Evolutionary conservation across 2,888 invertebrate genomes (phyloP).

Genomic region (Chymomyza fuscimana): DNA sequence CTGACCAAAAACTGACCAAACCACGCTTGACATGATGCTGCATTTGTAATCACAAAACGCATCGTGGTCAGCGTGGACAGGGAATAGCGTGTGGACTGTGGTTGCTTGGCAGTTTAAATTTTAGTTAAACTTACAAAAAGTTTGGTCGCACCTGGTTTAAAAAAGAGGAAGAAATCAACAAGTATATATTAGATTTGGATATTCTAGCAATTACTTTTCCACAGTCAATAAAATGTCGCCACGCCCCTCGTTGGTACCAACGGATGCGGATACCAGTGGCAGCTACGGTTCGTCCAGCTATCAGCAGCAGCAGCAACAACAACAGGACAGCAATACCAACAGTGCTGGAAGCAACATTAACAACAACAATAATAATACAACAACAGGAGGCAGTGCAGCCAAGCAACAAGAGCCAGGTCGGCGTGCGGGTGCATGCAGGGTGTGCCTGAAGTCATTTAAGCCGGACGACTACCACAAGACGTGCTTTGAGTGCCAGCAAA

Average conservation of each 20-base stretch:
- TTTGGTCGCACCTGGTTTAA: not conserved
- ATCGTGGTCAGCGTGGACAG: not conserved
- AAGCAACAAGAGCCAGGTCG: conserved; percentile 85
- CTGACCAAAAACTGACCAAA: not conserved
- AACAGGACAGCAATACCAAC: conserved; percentile 77
- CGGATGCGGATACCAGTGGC: conserved; percentile 78
- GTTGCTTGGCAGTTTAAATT: not conserved
- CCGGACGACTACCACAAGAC: conserved; percentile 93
- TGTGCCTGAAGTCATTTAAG: conserved; percentile 93
- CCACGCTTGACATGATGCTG: not conserved
- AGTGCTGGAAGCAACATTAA: conserved; percentile 77
- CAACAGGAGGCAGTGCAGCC: conserved; percentile 49
- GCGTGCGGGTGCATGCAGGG: conserved; percentile 88
- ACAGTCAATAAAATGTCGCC: conserved; percentile 87
- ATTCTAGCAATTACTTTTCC: not conserved
- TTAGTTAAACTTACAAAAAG: not conserved
- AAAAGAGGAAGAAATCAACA: conserved; percentile 28
- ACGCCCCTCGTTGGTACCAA: conserved; percentile 82
- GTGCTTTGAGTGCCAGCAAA: conserved; percentile 93
- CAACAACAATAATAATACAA: conserved; percentile 74
- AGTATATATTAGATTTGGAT: conserved; percentile 8
- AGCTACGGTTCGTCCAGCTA: conserved; percentile 67
- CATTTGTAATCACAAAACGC: not conserved
- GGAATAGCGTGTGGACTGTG: too few relatives aligned
- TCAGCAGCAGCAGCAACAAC: conserved; percentile 75